phyloP scores from a whole-genome alignment of 2,888 invertebrate genomes.

The Epinotia demarniana region DNA sequence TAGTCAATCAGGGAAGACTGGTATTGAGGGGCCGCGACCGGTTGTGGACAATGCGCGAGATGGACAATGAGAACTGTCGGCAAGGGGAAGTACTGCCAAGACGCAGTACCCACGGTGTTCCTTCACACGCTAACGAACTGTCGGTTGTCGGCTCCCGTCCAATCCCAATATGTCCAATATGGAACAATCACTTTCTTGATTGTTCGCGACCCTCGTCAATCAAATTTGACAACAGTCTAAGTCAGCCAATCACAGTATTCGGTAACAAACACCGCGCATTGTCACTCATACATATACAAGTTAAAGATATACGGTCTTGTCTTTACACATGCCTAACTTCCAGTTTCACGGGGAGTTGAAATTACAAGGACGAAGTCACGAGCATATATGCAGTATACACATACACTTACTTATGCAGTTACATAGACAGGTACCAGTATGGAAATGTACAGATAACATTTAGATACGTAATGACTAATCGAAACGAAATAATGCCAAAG shows the following conservation, averaged over 20 bases:
- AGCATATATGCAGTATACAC: background rate
- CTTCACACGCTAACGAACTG: conserved; percentile 64
- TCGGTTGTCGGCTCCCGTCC: conserved; percentile 64
- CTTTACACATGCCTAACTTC: conserved; percentile 1
- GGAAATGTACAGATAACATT: conserved; percentile 1
- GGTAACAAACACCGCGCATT: conserved; percentile 27
- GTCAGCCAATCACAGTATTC: conserved; percentile 22
- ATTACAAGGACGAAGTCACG: background rate
- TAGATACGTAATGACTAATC: conserved; percentile 6
- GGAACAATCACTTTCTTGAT: conserved; percentile 58
- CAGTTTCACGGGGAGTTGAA: background rate
- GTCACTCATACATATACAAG: background rate
- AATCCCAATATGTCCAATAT: conserved; percentile 61
- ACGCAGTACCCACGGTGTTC: conserved; percentile 49
- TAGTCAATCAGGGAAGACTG: conserved; percentile 59
- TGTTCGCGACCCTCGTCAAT: conserved; percentile 68
- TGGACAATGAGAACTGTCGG: conserved; percentile 66
- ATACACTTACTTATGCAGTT: background rate
- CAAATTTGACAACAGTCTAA: conserved; percentile 59
- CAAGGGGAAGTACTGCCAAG: conserved; percentile 65
- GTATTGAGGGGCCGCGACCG: conserved; percentile 65
- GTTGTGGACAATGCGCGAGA: conserved; percentile 64
- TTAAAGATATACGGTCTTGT: background rate
- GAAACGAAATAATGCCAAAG: conserved; percentile 7
- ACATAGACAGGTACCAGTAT: background rate